These are phyloP conservation scores for Campylomormyrus tamandua DNA, from an alignment of 2,113 vertebrate genomes.

Conservation along the genomic window DNA sequence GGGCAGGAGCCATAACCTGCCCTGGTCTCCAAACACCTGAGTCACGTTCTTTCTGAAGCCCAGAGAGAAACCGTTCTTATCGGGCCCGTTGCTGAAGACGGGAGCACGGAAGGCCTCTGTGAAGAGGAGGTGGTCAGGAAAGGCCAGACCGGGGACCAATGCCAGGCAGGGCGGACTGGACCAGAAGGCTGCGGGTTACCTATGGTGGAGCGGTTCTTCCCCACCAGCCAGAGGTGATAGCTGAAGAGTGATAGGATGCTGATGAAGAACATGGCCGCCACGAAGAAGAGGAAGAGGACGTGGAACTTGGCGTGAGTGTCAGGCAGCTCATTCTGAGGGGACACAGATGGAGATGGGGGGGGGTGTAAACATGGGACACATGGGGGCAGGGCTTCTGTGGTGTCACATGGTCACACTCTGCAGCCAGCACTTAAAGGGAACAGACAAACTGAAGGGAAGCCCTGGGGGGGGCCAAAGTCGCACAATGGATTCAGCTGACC, in stretches of 20 bases:
- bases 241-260: slow-evolving; percentile 89
- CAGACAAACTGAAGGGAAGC: neutral
- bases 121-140: slow-evolving; percentile 25
- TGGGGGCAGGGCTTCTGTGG: neutral
- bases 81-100: slow-evolving; percentile 79
- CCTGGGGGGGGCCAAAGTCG: neutral
- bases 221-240: slow-evolving; percentile 95
- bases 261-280: slow-evolving; percentile 93
- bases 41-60: slow-evolving; percentile 80
- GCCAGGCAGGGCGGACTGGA: neutral
- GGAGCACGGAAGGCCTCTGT: slow-evolving; percentile 91
- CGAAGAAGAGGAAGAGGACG: slow-evolving; percentile 93
- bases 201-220: slow-evolving; percentile 94
- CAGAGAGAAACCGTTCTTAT: slow-evolving; percentile 91
- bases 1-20: slow-evolving; percentile 80
- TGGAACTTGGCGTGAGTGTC: slow-evolving; percentile 92
- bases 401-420: neutral
- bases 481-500: neutral
- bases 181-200: slow-evolving; percentile 58
- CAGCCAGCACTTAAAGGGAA: neutral
- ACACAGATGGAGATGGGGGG: slow-evolving; percentile 12
- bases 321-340: slow-evolving; percentile 69
- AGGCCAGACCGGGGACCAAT: neutral
- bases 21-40: slow-evolving; percentile 87
- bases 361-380: neutral